Conservation (phyloP, 2,888 invertebrate genomes). For the Caenorhabditis becei region DNA sequence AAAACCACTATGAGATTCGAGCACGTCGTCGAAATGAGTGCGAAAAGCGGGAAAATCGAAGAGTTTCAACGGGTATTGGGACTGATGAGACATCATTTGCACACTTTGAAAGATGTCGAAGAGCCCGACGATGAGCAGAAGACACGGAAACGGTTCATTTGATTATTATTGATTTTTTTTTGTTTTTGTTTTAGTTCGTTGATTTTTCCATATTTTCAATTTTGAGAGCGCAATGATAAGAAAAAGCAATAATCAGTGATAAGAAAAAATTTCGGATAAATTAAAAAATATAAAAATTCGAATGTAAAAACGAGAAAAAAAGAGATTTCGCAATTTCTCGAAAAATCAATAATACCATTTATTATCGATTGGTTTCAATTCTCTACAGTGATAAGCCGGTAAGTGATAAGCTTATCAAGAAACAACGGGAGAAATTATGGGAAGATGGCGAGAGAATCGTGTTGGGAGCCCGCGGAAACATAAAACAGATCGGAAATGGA, state of each 20-base stretch:
- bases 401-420: neutral
- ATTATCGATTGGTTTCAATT: neutral
- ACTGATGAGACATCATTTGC: slow-evolving; percentile 37
- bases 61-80: slow-evolving; percentile 63
- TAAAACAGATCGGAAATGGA: no score
- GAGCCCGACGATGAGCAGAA: slow-evolving; percentile 10
- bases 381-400: neutral
- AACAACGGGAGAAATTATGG: no score
- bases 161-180: neutral
- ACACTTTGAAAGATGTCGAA: slow-evolving; percentile 23
- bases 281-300: no score
- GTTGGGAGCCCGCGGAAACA: no score
- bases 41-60: slow-evolving; percentile 67
- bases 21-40: slow-evolving; percentile 68
- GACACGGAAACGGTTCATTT: neutral
- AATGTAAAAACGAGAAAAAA: no score
- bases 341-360: neutral
- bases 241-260: no score
- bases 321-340: neutral
- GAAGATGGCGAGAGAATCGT: no score
- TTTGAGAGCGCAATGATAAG: neutral
- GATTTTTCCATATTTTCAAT: neutral
- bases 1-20: slow-evolving; percentile 68
- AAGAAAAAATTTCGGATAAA: no score
- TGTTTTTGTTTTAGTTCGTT: neutral